Percentiles rank a stretch among this genome's conserved stretches.
phyloP scores from a whole-genome alignment of 2,113 vertebrate species.

The Leptocoma aspasia region DNA sequence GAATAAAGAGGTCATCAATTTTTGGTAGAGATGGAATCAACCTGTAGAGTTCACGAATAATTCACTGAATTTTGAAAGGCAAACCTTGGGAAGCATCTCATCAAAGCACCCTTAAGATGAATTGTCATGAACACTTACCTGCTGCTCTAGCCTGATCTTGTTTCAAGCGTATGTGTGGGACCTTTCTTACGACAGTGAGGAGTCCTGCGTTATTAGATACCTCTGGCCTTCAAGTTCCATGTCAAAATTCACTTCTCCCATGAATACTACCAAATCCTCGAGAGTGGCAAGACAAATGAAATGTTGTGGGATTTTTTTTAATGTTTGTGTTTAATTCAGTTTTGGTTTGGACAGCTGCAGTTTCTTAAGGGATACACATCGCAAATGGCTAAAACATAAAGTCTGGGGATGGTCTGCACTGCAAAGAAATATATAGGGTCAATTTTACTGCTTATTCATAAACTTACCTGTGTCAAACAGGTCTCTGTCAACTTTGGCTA shows the following conservation, averaged over 20 bases:
- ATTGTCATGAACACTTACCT: slow-evolving; percentile 25
- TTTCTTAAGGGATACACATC: neutral
- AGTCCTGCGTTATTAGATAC: neutral
- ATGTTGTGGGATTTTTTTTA: neutral
- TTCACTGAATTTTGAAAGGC: slow-evolving; percentile 44
- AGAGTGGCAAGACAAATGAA: neutral
- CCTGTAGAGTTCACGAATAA: slow-evolving; percentile 52
- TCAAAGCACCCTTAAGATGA: slow-evolving; percentile 9
- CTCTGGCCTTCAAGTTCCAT: neutral
- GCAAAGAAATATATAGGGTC: neutral
- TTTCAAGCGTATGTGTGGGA: neutral
- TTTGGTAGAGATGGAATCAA: neutral
- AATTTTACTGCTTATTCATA: neutral
- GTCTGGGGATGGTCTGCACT: neutral
- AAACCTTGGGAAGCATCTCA: slow-evolving; percentile 37
- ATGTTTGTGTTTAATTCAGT: neutral
- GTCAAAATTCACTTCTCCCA: neutral
- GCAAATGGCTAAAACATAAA: neutral
- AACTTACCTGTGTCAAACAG: neutral
- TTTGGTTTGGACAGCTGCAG: neutral
- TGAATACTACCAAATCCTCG: neutral
- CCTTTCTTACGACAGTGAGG: neutral
- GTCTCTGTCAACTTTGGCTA: neutral
- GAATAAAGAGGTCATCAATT: slow-evolving; percentile 52
- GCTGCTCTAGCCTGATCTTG: neutral